phyloP scores from a whole-genome alignment of 2,888 invertebrate genomes.

The Pandemis corylana region DNA sequence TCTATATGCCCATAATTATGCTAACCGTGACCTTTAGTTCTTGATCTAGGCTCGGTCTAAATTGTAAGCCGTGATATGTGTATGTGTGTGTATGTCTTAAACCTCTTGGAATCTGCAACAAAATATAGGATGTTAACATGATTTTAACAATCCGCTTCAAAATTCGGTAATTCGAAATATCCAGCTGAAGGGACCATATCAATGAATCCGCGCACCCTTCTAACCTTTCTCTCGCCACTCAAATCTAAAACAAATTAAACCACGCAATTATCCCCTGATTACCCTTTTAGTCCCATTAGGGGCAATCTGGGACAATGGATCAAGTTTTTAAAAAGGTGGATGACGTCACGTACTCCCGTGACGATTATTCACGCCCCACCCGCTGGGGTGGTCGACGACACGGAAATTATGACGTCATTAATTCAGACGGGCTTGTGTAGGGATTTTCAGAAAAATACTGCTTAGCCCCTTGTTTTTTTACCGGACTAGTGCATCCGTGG shows the following conservation, averaged over 20 bases:
- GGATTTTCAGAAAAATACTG: conserved; percentile 37
- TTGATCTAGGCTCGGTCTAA: too few relatives aligned
- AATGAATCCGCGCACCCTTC: background rate
- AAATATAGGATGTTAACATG: too few relatives aligned
- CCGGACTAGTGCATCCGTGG: conserved; percentile 11
- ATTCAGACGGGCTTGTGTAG: conserved; percentile 56
- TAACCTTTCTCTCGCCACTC: conserved; percentile 14
- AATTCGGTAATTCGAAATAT: background rate
- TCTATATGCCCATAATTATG: too few relatives aligned
- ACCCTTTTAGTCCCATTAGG: conserved; percentile 31
- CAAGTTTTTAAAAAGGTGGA: conserved; percentile 48
- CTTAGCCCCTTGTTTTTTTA: conserved; percentile 19
- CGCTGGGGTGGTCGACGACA: conserved; percentile 64
- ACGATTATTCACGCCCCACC: conserved; percentile 64
- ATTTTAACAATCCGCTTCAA: background rate
- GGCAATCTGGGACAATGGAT: conserved; percentile 43
- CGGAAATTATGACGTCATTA: conserved; percentile 80
- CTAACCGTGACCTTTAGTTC: too few relatives aligned
- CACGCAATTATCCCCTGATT: conserved; percentile 30
- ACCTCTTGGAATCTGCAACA: too few relatives aligned
- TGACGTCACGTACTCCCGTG: conserved; percentile 53
- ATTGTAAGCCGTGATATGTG: too few relatives aligned
- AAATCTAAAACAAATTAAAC: conserved; percentile 31
- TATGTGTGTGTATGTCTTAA: too few relatives aligned
- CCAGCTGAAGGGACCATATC: background rate